phyloP scores from a whole-genome alignment of 2,113 vertebrate species.

The Choloepus hoffmanni region DNA sequence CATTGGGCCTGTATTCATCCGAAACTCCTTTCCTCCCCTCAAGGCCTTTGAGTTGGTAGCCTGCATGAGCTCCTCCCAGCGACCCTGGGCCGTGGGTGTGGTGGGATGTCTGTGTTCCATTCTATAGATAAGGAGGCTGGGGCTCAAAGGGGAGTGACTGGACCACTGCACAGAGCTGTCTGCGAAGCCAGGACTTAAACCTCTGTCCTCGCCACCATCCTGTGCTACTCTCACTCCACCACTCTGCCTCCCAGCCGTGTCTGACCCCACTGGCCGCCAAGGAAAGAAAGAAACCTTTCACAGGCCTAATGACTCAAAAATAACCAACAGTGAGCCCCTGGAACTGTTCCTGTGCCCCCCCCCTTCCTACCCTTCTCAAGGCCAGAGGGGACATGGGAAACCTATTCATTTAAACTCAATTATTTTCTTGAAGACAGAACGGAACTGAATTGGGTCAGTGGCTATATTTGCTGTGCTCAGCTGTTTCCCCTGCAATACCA shows the following conservation, averaged over 20 bases:
- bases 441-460: conserved; percentile 85
- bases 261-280: neutral
- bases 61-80: neutral
- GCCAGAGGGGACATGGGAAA: conserved; percentile 78
- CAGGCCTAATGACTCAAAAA: conserved; percentile 65
- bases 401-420: conserved; percentile 83
- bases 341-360: neutral
- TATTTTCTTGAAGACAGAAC: conserved; percentile 84
- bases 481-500: conserved; percentile 81
- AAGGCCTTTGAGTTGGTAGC: neutral
- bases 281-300: conserved; percentile 70
- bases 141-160: neutral
- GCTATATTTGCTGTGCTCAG: conserved; percentile 87
- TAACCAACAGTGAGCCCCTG: conserved; percentile 56
- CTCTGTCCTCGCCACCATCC: neutral
- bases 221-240: neutral
- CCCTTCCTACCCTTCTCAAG: conserved; percentile 47
- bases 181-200: neutral
- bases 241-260: neutral
- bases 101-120: neutral
- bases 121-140: neutral
- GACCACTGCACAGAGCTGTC: neutral
- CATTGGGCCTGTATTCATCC: neutral
- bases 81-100: neutral
- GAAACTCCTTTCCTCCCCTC: neutral